A percentile compares a stretch with the other conserved stretches of the same genome.
Evolutionary conservation across 2,113 vertebrate species (phyloP).

Genomic region (Todiramphus saurophagus): DNA sequence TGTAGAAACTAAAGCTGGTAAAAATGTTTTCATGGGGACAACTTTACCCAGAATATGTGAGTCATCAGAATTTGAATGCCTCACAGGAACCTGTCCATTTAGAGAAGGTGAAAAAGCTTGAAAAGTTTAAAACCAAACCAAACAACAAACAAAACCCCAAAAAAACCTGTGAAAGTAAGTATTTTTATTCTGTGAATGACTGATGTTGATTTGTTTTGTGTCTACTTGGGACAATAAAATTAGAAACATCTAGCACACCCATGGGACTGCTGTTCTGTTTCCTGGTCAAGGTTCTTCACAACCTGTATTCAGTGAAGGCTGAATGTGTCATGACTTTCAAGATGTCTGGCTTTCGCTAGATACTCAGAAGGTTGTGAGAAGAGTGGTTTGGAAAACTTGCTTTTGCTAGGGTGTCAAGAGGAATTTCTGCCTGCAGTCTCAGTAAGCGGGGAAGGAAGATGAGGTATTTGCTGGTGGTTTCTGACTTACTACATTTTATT

Average conservation of each 20-base stretch:
- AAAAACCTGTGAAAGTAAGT: not conserved
- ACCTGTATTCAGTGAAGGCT: not conserved
- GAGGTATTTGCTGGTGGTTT: not conserved
- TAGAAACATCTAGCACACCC: not conserved
- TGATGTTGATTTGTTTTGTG: not conserved
- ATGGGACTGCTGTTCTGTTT: not conserved
- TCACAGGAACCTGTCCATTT: not conserved
- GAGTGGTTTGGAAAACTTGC: not conserved
- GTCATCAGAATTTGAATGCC: not conserved
- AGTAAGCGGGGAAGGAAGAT: not conserved
- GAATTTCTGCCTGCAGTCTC: not conserved
- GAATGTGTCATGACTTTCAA: not conserved
- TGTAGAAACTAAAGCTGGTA: not conserved
- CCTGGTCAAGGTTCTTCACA: not conserved
- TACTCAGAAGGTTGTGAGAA: not conserved
- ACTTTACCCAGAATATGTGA: not conserved
- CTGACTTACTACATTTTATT: not conserved
- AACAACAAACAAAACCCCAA: not conserved
- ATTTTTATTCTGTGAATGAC: not conserved
- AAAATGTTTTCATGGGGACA: not conserved
- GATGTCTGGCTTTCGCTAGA: not conserved
- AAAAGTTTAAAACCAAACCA: not conserved
- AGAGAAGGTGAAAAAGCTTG: not conserved
- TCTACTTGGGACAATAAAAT: not conserved
- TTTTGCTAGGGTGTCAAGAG: not conserved